Evolutionary conservation across 2,797 vertebrate species (phyloP).

Genomic region (Sebastes miniatus): DNA sequence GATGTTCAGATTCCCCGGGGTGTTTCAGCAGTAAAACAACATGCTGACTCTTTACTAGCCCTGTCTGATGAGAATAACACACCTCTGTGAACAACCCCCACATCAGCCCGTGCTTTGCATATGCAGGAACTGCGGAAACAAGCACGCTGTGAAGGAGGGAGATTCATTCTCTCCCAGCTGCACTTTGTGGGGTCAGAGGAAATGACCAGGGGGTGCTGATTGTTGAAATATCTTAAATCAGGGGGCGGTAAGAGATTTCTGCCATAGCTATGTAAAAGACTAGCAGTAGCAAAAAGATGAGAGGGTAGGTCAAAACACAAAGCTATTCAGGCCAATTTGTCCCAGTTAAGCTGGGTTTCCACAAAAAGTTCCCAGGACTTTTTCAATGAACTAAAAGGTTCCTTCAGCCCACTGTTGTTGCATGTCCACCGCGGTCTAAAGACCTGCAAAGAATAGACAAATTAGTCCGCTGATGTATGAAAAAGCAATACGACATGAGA

Average conservation of each 20-base stretch:
- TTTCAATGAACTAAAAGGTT: too few relatives aligned
- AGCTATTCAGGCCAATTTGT: slow-evolving; percentile 42
- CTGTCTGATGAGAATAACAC: slow-evolving; percentile 83
- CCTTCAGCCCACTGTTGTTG: too few relatives aligned
- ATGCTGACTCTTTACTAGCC: slow-evolving; percentile 76
- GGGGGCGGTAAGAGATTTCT: slow-evolving; percentile 29
- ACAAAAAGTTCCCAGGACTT: too few relatives aligned
- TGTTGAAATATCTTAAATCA: slow-evolving; percentile 53
- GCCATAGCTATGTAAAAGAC: not conserved
- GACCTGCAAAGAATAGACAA: too few relatives aligned
- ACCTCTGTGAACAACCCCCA: slow-evolving; percentile 69
- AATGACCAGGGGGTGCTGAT: slow-evolving; percentile 39
- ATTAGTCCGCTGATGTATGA: too few relatives aligned
- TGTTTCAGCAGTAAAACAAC: slow-evolving; percentile 78
- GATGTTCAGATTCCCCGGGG: slow-evolving; percentile 69
- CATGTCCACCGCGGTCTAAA: too few relatives aligned
- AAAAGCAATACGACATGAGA: too few relatives aligned
- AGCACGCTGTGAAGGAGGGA: slow-evolving; percentile 34
- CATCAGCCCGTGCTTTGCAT: slow-evolving; percentile 42
- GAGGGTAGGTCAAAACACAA: not conserved
- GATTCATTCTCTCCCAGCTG: slow-evolving; percentile 34
- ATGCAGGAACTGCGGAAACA: slow-evolving; percentile 47
- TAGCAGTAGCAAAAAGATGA: not conserved
- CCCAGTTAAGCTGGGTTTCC: slow-evolving; percentile 25
- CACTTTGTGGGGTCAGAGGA: slow-evolving; percentile 45